Evolutionary conservation across 2,888 invertebrate species (phyloP).

Genomic region (Drosophila multiciliata): DNA sequence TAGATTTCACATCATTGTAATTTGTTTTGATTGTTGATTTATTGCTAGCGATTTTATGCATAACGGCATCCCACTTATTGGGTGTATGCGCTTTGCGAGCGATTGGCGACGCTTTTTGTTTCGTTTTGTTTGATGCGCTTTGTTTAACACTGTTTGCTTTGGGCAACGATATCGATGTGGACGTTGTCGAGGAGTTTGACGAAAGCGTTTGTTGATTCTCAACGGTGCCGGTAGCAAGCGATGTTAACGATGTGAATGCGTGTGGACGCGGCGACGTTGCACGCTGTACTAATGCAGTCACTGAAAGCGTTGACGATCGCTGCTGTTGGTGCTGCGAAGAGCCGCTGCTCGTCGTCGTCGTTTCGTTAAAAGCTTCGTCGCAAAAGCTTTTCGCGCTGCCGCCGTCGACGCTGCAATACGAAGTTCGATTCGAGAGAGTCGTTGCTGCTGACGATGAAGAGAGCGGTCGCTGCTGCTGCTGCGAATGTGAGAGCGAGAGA

Average conservation of each 20-base stretch:
- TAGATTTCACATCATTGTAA: constrained; percentile 94
- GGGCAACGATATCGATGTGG: constrained; percentile 45
- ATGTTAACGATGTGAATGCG: constrained; percentile 73
- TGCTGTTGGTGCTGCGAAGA: constrained; percentile 31
- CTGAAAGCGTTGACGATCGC: constrained; percentile 67
- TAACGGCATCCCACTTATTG: constrained; percentile 92
- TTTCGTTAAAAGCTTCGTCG: constrained; percentile 78
- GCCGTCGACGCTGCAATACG: constrained; percentile 83
- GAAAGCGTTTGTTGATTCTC: constrained; percentile 52
- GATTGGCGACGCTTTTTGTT: constrained; percentile 16
- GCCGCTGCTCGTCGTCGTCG: constrained; percentile 28
- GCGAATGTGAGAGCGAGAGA: constrained; percentile 54
- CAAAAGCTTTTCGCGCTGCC: constrained; percentile 81
- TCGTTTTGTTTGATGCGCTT: constrained; percentile 9
- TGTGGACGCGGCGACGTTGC: constrained; percentile 82
- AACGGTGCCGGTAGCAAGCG: constrained; percentile 65
- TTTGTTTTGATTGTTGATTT: constrained; percentile 87
- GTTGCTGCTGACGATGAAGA: constrained; percentile 80
- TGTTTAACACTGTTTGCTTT: constrained; percentile 44
- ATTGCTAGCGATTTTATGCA: constrained; percentile 92
- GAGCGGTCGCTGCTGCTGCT: constrained; percentile 73
- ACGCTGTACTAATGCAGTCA: constrained; percentile 62
- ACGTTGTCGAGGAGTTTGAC: constrained; percentile 47
- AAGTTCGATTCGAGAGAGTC: constrained; percentile 83
- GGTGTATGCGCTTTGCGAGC: constrained; percentile 78